Base-by-base conservation (phyloP, 2,888 invertebrate genomes). In the Enchytraeus crypticus region DNA sequence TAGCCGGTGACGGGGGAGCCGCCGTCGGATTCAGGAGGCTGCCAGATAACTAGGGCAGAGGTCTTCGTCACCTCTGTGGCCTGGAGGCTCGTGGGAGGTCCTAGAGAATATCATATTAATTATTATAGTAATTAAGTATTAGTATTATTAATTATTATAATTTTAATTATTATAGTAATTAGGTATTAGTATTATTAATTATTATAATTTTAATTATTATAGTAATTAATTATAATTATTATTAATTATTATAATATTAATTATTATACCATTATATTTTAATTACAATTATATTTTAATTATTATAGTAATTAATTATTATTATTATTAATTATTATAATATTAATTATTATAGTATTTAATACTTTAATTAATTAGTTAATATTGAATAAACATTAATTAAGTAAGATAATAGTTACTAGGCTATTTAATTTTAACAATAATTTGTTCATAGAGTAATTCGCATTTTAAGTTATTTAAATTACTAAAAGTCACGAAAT, bases 31-130 rank as follows among this genome's bases (percentile, higher is more conserved):
- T 70, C 69, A n/a, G 76, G 76, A 47, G 71, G 64, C 49, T 68
- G 63, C 76, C 76, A 76, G 77, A 86, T 85, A 64, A 92, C 83
- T n/a, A 85, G 86, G 14, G 88, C 85, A 0, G 87, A 85, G 72
- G 88, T 87, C 69, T 86, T 85, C 71, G 86, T 86, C 26, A 73
- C 64, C 33, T 72, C 70, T 30, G 57, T 61, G 26, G 74, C 69
- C 26, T 65, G 64, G 0, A 74, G 71, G n/a, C 57, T 61, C 11
- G 62, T 61, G 8, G 72, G 72, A 60, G 63, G 56, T 27, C 62
- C 62, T 63, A 51, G 18, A 30, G 26, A 26, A 33, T 23, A 30
- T 14, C 23, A 14, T 38, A 38, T 14, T 38, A 38, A 18, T 14
- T 38, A 38, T 38, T 38, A 38, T 38, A 38, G 38, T 14, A 14